Base-by-base conservation (phyloP, 2,113 vertebrate species). In the Leptobrachium ailaonicum region DNA sequence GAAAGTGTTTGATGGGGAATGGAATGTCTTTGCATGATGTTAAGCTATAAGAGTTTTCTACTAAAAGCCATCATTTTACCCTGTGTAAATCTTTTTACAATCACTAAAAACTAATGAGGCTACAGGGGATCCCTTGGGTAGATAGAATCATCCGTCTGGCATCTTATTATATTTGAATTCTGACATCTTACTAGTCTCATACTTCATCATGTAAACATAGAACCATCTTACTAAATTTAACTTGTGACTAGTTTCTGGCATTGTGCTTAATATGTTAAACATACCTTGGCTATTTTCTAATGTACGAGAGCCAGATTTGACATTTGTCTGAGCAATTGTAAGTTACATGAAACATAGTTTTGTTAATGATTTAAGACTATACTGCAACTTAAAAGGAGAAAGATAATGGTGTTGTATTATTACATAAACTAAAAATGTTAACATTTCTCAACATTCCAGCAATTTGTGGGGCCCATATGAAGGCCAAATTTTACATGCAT, bases 11-110 rank as follows among this genome's bases (percentile, higher is more conserved):
- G 84, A 83, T 77, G 69, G 82, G 83, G 75, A 82, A 75, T 0
- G 0, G 82, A 88, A 87, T 85, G 56, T 84, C 75, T 84, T 89
- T 85, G 83, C 73, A 75, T 41, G 72, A 75, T 70, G 0, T n/a
- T 76, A 85, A 85, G 82, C 82, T 84, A 73, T 32, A 71, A 82
- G 56, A 9, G 69, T 69, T 58, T 71, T 79, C 50, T 71, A 66
- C 76, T 62, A 83, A 84, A 82, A 66, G 1, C 70, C 81, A 77
- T 86, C 82, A 81, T 85, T 83, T 85, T 66, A 80, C 79, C 76
- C 82, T 73, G 85, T 82, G 69, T 84, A 80, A 82, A 62, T 84
- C 73, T 70, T 71, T 85, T 85, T 70, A 70, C 82, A 84, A 86
- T 86, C 77, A 81, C 81, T 85, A 81, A 73, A 0, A 2, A n/a